Evolutionary conservation across 2,797 vertebrate species (phyloP).

Genomic region (Poeciliopsis paucimaculata): DNA sequence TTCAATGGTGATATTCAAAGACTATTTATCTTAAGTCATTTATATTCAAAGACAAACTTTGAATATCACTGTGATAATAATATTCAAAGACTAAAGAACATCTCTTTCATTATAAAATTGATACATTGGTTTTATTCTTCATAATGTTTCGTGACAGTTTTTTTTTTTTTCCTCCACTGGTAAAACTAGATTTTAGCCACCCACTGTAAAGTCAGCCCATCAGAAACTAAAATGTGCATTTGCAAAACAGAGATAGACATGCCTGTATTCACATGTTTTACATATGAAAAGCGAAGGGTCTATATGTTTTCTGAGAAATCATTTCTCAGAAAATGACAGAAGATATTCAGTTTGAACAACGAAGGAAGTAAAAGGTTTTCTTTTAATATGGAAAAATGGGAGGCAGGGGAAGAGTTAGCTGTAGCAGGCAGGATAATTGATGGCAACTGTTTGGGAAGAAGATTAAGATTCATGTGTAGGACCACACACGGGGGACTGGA

Average conservation of each 20-base stretch:
- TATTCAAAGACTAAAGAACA: too few species aligned
- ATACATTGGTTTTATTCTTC: not conserved
- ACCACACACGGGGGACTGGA: slow-evolving; percentile 64
- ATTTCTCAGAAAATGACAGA: slow-evolving; percentile 61
- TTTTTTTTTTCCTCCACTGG: not conserved
- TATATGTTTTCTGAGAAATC: slow-evolving; percentile 66
- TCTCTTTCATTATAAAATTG: not conserved
- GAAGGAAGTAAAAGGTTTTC: slow-evolving; percentile 61
- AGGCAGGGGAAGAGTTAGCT: slow-evolving; percentile 73
- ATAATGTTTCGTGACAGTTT: not conserved
- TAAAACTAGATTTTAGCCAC: not conserved
- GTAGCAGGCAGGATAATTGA: slow-evolving; percentile 79
- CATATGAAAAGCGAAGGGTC: slow-evolving; percentile 50
- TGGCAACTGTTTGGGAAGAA: slow-evolving; percentile 78
- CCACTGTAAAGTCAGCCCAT: not conserved
- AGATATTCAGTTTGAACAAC: slow-evolving; percentile 64
- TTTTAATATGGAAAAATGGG: slow-evolving; percentile 80
- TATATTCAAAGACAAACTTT: too few species aligned
- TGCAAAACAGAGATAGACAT: slow-evolving; percentile 15
- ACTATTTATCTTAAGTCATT: not conserved
- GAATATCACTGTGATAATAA: too few species aligned
- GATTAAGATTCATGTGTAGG: slow-evolving; percentile 83
- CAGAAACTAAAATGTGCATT: not conserved
- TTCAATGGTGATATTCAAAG: not conserved
- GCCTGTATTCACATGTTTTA: slow-evolving; percentile 41